These are phyloP conservation scores for Drosophila mojavensis DNA, from an alignment of 1,140 invertebrate species.

Conservation along the genomic window DNA sequence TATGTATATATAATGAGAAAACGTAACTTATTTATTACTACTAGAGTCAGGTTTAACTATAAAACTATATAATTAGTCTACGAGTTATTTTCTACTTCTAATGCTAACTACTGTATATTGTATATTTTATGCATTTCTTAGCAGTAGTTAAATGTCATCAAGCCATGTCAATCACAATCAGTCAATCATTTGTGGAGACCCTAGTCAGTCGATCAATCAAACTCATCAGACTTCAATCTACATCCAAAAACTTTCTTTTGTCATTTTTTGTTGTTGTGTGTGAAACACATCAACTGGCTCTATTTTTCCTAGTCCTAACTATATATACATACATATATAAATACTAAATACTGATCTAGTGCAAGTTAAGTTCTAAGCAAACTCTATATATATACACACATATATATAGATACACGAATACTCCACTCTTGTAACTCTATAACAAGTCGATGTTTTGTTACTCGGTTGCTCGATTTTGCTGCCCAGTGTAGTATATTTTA, in stretches of 20 bases:
- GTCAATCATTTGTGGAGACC: constrained; percentile 9
- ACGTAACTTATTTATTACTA: constrained; percentile 38
- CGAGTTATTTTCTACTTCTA: constrained; percentile 29
- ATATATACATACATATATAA: constrained; percentile 21
- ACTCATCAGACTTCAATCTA: constrained; percentile 3
- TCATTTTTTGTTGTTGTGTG: constrained; percentile 34
- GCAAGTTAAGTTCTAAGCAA: constrained; percentile 68
- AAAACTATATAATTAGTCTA: constrained; percentile 48
- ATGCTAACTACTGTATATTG: constrained; percentile 27
- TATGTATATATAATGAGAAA: constrained; percentile 3
- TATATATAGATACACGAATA: constrained; percentile 2
- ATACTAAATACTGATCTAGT: constrained; percentile 49
- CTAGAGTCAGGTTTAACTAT: constrained; percentile 63
- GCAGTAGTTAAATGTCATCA: constrained; percentile 10
- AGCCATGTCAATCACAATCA: constrained; percentile 19
- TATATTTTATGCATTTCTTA: constrained; percentile 24
- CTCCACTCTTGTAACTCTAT: constrained; percentile 39
- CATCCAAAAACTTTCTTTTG: constrained; percentile 25
- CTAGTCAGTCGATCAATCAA: constrained; percentile 14
- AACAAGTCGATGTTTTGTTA: constrained; percentile 46
- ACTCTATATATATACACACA: constrained; percentile 22
- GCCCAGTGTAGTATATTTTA: constrained; percentile 60
- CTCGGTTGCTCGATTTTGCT: constrained; percentile 60
- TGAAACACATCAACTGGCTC: constrained; percentile 7
- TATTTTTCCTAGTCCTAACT: constrained; percentile 35